Evolutionary conservation across 1,140 invertebrate genomes (phyloP).

Genomic region (Diorhabda carinulata): DNA sequence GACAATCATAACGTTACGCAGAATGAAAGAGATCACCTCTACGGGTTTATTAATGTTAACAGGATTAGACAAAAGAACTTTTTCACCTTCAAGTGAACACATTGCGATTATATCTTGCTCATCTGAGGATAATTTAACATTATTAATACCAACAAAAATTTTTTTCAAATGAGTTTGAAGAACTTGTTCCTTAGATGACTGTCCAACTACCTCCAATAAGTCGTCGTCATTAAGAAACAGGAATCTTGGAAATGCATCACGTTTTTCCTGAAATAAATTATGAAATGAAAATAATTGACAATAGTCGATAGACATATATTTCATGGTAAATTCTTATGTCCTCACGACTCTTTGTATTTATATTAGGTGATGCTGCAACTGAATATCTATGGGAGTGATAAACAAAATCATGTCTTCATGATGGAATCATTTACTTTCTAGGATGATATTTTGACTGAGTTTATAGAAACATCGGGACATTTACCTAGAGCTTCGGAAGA

Average conservation of each 20-base stretch:
- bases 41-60: constrained; percentile 77
- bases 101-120: constrained; percentile 67
- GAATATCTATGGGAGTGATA: no score
- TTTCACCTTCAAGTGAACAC: constrained; percentile 79
- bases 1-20: constrained; percentile 16
- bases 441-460: no score
- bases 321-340: no score
- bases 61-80: constrained; percentile 69
- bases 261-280: constrained; percentile 72
- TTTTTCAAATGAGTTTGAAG: constrained; percentile 93
- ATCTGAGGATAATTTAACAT: constrained; percentile 62
- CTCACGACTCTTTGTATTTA: not conserved
- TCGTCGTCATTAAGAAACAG: constrained; percentile 98
- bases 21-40: constrained; percentile 51
- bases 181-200: constrained; percentile 80
- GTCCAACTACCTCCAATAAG: constrained; percentile 86
- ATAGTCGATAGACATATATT: no score
- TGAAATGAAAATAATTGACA: no score
- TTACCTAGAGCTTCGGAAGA: no score
- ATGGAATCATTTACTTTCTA: no score
- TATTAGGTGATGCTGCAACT: no score
- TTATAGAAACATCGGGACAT: no score
- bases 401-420: no score
- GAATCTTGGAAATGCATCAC: constrained; percentile 88
- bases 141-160: constrained; percentile 86